Percentiles rank a stretch among this genome's conserved stretches.
phyloP scores from a whole-genome alignment of 2,888 invertebrate species.

The Thecocarcelia acutangulata region DNA sequence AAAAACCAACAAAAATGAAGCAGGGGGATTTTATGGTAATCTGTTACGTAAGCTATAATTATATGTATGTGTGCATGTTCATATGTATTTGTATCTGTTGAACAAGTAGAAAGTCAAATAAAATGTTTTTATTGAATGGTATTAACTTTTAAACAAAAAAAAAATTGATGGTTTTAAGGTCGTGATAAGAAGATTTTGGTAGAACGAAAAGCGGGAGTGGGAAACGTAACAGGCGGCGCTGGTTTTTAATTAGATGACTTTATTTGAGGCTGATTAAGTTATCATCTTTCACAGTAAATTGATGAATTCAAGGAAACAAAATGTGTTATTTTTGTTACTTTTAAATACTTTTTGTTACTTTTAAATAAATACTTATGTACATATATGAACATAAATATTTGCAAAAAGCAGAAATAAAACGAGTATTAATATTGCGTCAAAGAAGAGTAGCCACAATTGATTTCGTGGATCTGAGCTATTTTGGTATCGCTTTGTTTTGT shows the following conservation, averaged over 20 bases:
- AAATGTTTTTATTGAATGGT: conserved; percentile 67
- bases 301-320: no score
- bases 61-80: conserved; percentile 16
- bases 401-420: no score
- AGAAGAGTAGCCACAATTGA: no score
- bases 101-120: conserved; percentile 60
- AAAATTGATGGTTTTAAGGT: conserved; percentile 66
- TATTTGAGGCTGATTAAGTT: conserved; percentile 51
- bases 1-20: conserved; percentile 17
- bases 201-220: not conserved
- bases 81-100: not conserved
- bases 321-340: no score
- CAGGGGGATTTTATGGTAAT: conserved; percentile 64
- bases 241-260: conserved; percentile 58
- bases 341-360: no score
- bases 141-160: conserved; percentile 68
- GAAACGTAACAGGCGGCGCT: conserved; percentile 10
- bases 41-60: conserved; percentile 37
- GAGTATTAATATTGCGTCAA: no score
- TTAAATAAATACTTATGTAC: no score
- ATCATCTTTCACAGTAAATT: not conserved
- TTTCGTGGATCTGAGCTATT: no score
- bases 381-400: no score
- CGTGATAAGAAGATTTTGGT: conserved; percentile 54
- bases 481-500: no score